Base-by-base conservation (phyloP, 2,113 vertebrate genomes). In the Rhinolophus sinicus region DNA sequence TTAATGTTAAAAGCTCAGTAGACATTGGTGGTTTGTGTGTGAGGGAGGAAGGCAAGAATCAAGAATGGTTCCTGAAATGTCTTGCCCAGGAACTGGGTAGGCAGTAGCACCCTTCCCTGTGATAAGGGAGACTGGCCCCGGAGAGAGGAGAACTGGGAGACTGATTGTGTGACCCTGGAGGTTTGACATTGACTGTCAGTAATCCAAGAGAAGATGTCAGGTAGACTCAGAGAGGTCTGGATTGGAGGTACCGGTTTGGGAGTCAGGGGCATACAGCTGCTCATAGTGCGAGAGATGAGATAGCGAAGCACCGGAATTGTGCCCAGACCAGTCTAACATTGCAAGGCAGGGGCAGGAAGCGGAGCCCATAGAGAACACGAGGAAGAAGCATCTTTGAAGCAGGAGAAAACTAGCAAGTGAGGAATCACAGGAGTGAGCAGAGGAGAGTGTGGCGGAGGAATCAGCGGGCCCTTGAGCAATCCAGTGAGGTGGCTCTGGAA, bases 391-490 rank as follows among this genome's bases (percentile, higher is more conserved):
- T 8, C 92, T 38, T 10, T 1, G 67, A 52, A 52, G 40, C 14
- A 8, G 35, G 22, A 35, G 50, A 24, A 16, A 18, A 9, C 5
- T 21, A 16, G 69, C 24, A 8, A 4, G 14, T 28, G 60, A 35
- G 7, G 24, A 9, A 26, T 16, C 30, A 2, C 1, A 0, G 21
- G 26, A 9, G 12, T 1, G 44, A 52, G 5, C 33, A 56, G 64
- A 70, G 50, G 52, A 54, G 52, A 54, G 30, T 3, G 5, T 28
- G 4, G 8, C 0, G 1, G 26, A 44, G 62, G 3, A 11, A 21
- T 6, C 3, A 47, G 3, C 11, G 28, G 21, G 62, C 64, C 16
- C 0, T 3, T 16, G 54, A 12, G 50, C 6, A 35, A 24, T 30
- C n/a, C 70, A 8, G 52, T 6, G 35, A 50, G 33, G 33, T 0